Evolutionary conservation across 2,888 invertebrate genomes (phyloP).

Genomic region (Octonoba sinensis): DNA sequence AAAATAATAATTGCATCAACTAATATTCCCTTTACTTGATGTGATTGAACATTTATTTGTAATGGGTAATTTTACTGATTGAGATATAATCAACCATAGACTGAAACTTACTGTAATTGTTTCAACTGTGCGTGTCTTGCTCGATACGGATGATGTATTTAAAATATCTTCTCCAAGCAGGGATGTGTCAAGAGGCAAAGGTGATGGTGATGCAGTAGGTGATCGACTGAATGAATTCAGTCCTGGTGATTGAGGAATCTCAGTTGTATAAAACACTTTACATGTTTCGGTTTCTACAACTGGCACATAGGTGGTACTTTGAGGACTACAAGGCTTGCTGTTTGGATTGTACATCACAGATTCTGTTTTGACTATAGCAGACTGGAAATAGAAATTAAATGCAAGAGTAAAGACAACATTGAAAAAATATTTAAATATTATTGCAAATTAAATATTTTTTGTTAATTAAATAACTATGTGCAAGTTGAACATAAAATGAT

Average conservation of each 20-base stretch:
- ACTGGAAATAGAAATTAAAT: conserved; percentile 29
- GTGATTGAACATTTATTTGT: too few relatives aligned
- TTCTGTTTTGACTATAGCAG: conserved; percentile 78
- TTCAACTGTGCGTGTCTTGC: conserved; percentile 97
- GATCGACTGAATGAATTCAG: conserved; percentile 49
- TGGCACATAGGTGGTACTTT: conserved; percentile 76
- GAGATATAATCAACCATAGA: too few relatives aligned
- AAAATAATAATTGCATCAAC: too few relatives aligned
- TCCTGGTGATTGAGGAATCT: conserved; percentile 50
- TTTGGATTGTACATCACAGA: conserved; percentile 77
- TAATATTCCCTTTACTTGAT: too few relatives aligned
- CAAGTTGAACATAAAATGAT: too few relatives aligned
- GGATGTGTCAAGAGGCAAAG: conserved; percentile 57
- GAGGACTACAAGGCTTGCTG: conserved; percentile 71
- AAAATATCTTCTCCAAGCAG: conserved; percentile 84
- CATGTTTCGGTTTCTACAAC: conserved; percentile 78
- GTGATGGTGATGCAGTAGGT: conserved; percentile 60
- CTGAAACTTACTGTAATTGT: conserved; percentile 86
- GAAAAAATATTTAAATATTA: background rate
- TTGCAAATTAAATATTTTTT: too few relatives aligned
- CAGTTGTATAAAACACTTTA: conserved; percentile 74
- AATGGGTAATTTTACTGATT: too few relatives aligned
- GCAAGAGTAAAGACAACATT: background rate
- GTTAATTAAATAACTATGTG: too few relatives aligned
- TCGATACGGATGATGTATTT: conserved; percentile 91